Evolutionary conservation across 2,113 vertebrate species (phyloP).

Genomic region (Zosterops pallidus): DNA sequence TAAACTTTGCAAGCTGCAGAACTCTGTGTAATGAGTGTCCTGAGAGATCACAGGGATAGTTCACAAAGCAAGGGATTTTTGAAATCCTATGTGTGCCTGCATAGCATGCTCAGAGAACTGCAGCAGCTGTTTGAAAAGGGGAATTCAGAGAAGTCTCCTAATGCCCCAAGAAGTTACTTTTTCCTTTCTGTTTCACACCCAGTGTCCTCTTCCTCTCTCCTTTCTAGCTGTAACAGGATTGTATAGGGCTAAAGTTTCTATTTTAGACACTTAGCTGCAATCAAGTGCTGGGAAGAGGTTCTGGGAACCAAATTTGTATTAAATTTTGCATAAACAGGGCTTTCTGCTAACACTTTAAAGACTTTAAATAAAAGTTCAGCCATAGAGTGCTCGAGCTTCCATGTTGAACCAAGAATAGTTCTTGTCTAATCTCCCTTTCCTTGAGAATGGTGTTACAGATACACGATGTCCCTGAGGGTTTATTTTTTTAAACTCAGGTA

Average conservation of each 20-base stretch:
- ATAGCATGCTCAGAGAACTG: background rate
- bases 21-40: rapidly evolving
- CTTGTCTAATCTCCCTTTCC: background rate
- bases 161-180: background rate
- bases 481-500: background rate
- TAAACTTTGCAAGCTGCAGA: background rate
- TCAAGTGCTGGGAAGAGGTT: background rate
- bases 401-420: background rate
- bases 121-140: rapidly evolving
- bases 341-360: background rate
- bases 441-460: background rate
- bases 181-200: background rate
- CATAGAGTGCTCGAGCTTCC: background rate
- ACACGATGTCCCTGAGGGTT: background rate
- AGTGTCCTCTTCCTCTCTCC: background rate
- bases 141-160: background rate
- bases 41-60: background rate
- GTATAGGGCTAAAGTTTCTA: background rate
- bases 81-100: background rate
- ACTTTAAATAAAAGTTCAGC: background rate
- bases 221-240: background rate
- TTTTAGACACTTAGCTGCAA: background rate
- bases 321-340: background rate
- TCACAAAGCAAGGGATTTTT: background rate
- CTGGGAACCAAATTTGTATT: background rate